Evolutionary conservation across 2,113 vertebrate genomes (phyloP).

Genomic region (Trematocara marginatum): DNA sequence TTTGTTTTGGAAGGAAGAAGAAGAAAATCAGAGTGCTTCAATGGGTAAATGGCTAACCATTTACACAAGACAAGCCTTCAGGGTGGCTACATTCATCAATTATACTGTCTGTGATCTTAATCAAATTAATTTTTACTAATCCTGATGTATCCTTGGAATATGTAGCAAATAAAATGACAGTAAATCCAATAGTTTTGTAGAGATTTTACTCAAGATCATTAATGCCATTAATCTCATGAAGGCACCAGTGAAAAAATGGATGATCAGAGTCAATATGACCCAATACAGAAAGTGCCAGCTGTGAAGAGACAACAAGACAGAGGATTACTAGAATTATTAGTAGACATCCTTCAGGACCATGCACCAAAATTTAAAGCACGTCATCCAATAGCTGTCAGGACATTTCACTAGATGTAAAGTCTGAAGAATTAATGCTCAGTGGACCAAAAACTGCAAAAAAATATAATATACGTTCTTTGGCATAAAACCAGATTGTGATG

Average conservation of each 20-base stretch:
- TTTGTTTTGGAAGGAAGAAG: background rate
- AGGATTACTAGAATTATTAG: background rate
- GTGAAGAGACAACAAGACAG: background rate
- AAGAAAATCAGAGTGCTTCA: background rate
- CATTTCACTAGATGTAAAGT: background rate
- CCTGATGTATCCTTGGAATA: background rate
- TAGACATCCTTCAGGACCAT: background rate
- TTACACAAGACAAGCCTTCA: background rate
- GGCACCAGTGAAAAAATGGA: background rate
- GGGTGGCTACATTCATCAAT: background rate
- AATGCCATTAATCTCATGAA: background rate
- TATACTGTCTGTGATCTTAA: background rate
- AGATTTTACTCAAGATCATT: background rate
- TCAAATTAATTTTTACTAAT: background rate
- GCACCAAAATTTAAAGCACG: background rate
- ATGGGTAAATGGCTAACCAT: background rate
- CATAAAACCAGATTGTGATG: background rate
- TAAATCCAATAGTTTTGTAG: background rate
- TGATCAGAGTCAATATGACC: background rate
- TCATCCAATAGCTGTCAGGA: background rate
- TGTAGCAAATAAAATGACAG: background rate
- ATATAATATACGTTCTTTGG: background rate
- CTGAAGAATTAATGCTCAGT: background rate
- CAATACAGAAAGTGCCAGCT: background rate
- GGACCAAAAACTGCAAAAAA: background rate